These are phyloP conservation scores for Hephaestus fuliginosus DNA, from an alignment of 2,797 vertebrate species.

Conservation along the genomic window DNA sequence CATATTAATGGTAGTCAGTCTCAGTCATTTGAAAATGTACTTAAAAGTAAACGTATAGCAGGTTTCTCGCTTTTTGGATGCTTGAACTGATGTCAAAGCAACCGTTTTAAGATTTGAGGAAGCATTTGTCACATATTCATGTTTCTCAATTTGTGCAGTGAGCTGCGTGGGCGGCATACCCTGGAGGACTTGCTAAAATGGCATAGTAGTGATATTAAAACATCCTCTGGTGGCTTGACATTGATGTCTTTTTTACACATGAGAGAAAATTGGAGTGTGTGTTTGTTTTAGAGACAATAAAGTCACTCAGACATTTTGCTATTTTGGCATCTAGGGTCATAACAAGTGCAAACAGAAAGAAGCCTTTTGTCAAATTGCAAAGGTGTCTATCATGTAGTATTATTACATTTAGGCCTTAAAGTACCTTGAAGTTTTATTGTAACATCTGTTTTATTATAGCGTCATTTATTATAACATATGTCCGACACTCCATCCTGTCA, in stretches of 20 bases:
- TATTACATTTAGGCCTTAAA: background rate
- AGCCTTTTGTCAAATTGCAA: background rate
- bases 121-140: background rate
- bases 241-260: background rate
- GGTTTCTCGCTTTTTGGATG: background rate
- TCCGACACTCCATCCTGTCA: background rate
- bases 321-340: too few relatives aligned
- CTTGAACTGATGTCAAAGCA: background rate
- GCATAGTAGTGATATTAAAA: background rate
- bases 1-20: background rate
- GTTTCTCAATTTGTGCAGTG: background rate
- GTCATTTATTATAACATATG: background rate
- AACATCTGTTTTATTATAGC: background rate
- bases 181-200: background rate
- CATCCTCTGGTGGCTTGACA: background rate
- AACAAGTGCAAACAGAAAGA: background rate
- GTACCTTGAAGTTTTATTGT: background rate
- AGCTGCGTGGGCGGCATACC: background rate
- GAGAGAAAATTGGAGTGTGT: background rate
- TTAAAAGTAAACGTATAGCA: background rate
- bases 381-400: too few relatives aligned
- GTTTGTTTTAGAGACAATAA: background rate
- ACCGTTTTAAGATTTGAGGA: background rate
- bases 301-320: background rate
- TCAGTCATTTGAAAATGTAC: background rate